These are phyloP conservation scores for Diachasmimorpha longicaudata DNA, from an alignment of 1,140 invertebrate genomes.

Conservation along the genomic window DNA sequence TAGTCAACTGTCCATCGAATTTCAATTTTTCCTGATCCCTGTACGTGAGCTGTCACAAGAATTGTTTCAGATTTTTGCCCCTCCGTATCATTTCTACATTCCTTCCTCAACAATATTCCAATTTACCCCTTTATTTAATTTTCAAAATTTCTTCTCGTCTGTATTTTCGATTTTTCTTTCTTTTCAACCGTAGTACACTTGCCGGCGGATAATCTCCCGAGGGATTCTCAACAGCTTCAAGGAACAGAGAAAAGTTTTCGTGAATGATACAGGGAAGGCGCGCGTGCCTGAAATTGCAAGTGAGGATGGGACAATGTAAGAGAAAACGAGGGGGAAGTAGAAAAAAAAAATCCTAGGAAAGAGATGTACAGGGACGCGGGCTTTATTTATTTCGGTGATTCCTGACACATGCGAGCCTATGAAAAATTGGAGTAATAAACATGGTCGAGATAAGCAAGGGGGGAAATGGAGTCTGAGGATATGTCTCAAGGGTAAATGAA, in stretches of 20 bases:
- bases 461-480: not conserved
- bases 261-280: conserved; percentile 27
- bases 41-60: not conserved
- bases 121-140: conserved; percentile 16
- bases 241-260: conserved; percentile 14
- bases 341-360: conserved; percentile 11
- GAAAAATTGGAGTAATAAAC: conserved; percentile 9
- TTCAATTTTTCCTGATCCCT: too few relatives aligned
- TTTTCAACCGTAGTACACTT: conserved; percentile 12
- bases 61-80: not conserved
- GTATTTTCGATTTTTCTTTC: not conserved
- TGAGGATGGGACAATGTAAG: not conserved
- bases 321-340: not conserved
- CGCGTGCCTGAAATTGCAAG: conserved; percentile 25
- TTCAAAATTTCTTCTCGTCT: not conserved
- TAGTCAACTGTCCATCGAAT: too few relatives aligned
- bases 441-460: not conserved
- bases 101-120: not conserved
- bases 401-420: not conserved
- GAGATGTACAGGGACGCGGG: not conserved
- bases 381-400: conserved; percentile 19
- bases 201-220: conserved; percentile 20
- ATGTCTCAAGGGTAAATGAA: not conserved
- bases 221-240: conserved; percentile 20
- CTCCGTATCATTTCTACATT: not conserved